Conservation (phyloP, 1,140 invertebrate genomes). For the Trichonephila inaurata region DNA sequence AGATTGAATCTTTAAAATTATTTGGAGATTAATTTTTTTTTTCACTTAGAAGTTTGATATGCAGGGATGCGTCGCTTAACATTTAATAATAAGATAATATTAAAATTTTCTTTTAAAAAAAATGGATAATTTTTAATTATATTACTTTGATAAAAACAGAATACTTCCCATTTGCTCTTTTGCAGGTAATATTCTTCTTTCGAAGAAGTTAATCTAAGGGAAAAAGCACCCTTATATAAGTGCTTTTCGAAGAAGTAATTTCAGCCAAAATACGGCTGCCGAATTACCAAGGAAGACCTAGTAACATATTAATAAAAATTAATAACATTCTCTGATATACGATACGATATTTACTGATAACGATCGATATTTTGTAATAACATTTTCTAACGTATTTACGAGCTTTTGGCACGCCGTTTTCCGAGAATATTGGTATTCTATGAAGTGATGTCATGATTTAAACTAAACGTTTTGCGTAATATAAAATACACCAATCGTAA, state of each 20-base stretch:
- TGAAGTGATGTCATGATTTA: neutral
- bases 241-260: neutral
- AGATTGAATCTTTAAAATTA: no score
- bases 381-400: constrained; percentile 8
- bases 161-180: constrained; percentile 9
- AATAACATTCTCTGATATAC: neutral
- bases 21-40: no score
- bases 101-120: no score
- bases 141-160: neutral
- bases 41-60: no score
- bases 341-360: neutral
- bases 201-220: neutral
- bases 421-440: neutral
- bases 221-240: neutral
- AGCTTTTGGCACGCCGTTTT: constrained; percentile 32
- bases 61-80: no score
- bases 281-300: constrained; percentile 47
- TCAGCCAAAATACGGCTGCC: neutral
- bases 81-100: no score
- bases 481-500: neutral
- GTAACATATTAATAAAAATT: constrained; percentile 5
- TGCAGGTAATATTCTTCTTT: neutral
- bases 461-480: neutral
- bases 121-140: neutral
- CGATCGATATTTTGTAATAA: neutral